Conservation (phyloP, 2,113 vertebrate genomes). For the Peromyscus maniculatus region DNA sequence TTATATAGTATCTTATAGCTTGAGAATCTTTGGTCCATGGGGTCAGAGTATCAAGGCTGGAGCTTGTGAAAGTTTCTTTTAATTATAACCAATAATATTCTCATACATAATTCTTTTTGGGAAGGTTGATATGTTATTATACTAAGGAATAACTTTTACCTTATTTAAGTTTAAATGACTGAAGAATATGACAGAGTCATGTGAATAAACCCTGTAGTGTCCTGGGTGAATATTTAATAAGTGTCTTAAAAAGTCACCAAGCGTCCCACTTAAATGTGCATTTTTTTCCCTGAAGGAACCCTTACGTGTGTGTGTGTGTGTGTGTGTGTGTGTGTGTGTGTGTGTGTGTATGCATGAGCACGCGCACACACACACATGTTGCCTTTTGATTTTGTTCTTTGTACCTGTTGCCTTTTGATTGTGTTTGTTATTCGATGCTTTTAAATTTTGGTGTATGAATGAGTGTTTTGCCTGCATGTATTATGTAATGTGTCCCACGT, state of each 20-base stretch:
- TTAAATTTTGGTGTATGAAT: background rate
- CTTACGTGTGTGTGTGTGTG: too few species aligned
- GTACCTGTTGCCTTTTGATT: background rate
- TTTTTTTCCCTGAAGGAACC: background rate
- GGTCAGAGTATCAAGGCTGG: background rate
- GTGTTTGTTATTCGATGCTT: background rate
- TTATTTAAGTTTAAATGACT: conserved; percentile 34
- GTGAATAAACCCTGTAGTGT: background rate
- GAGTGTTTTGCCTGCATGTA: background rate
- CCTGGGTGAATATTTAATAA: background rate
- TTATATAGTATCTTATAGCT: background rate
- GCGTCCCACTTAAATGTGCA: background rate
- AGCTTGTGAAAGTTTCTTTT: conserved; percentile 3
- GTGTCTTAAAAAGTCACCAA: background rate
- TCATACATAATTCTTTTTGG: background rate
- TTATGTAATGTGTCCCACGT: background rate
- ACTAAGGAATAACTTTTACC: conserved; percentile 15
- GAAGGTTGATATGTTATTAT: conserved; percentile 20
- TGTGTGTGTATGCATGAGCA: background rate
- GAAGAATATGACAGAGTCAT: background rate
- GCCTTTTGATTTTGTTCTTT: background rate
- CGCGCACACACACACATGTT: too few species aligned
- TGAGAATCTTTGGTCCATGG: background rate
- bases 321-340: background rate
- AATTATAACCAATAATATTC: conserved; percentile 35